Percentiles rank a stretch among this genome's conserved stretches.
These are phyloP conservation scores for Sisor rabdophorus DNA, from an alignment of 2,113 vertebrate species.

Conservation along the genomic window DNA sequence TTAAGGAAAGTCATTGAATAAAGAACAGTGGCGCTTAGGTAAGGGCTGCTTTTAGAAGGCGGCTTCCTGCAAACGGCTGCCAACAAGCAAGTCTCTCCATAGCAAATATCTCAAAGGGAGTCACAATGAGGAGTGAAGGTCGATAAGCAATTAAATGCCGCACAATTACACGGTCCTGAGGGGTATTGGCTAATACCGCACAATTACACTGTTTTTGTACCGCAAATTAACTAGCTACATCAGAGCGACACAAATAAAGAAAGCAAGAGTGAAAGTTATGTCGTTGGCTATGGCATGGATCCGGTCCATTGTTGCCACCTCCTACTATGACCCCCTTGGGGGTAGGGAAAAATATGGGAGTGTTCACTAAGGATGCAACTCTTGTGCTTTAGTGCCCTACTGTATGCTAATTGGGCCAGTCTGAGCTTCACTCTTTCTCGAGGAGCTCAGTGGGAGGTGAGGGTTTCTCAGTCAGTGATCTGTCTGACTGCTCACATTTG, in stretches of 20 bases:
- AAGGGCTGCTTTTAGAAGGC: slow-evolving; percentile 49
- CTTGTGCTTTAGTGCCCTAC: slow-evolving; percentile 39
- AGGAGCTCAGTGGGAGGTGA: slow-evolving; percentile 36
- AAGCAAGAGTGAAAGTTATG: slow-evolving; percentile 4
- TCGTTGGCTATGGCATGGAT: slow-evolving; percentile 31
- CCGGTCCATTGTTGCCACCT: slow-evolving; percentile 21
- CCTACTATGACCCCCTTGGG: slow-evolving; percentile 24
- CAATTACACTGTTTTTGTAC: neutral
- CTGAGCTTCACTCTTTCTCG: slow-evolving; percentile 19
- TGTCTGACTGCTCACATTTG: slow-evolving; percentile 30
- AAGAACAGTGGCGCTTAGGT: slow-evolving; percentile 34
- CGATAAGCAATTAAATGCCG: slow-evolving; percentile 1
- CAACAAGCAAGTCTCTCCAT: slow-evolving; percentile 1
- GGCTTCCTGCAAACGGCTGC: slow-evolving; percentile 44
- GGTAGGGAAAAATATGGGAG: slow-evolving; percentile 10
- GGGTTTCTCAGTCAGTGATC: slow-evolving; percentile 10
- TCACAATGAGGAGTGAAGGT: neutral
- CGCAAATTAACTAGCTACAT: neutral
- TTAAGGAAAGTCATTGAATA: slow-evolving; percentile 31
- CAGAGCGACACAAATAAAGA: neutral
- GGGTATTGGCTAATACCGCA: neutral
- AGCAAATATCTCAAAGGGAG: slow-evolving; percentile 27
- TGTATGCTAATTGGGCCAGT: slow-evolving; percentile 47
- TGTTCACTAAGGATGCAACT: slow-evolving; percentile 21
- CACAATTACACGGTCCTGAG: neutral